Percentiles rank a stretch among this genome's conserved stretches.
Evolutionary conservation across 2,113 vertebrate species (phyloP).

Genomic region (Callospermophilus lateralis): DNA sequence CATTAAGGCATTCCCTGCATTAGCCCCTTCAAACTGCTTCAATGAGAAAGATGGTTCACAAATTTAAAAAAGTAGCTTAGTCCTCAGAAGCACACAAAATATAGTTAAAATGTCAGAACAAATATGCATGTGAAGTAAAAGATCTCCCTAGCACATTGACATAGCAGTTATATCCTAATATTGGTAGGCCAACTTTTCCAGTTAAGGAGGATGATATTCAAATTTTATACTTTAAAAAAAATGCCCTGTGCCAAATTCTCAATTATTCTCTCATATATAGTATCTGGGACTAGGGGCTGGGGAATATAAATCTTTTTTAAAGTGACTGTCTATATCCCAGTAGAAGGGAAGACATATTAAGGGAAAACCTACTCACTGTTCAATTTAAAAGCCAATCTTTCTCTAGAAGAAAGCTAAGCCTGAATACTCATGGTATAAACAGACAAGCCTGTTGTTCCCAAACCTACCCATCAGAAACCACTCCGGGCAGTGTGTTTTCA

Average conservation of each 20-base stretch:
- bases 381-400: constrained; percentile 25
- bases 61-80: not conserved
- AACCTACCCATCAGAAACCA: not conserved
- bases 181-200: constrained; percentile 66
- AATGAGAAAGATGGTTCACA: constrained; percentile 12
- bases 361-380: not conserved
- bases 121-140: constrained; percentile 20
- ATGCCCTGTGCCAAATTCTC: not conserved
- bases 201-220: constrained; percentile 56
- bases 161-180: constrained; percentile 51
- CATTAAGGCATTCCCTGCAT: not conserved
- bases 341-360: constrained; percentile 9
- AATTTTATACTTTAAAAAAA: constrained; percentile 51
- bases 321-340: not conserved
- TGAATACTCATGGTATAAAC: not conserved
- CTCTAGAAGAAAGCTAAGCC: not conserved
- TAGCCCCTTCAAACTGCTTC: constrained; percentile 46
- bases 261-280: not conserved
- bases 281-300: not conserved
- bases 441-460: not conserved
- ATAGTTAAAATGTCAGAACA: constrained; percentile 36
- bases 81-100: not conserved
- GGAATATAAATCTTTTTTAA: constrained; percentile 1
- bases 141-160: constrained; percentile 33
- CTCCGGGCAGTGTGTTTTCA: not conserved